A percentile compares a stretch with the other conserved stretches of the same genome.
Conservation (phyloP, 2,888 invertebrate genomes). For the Ectobius pallidus region DNA sequence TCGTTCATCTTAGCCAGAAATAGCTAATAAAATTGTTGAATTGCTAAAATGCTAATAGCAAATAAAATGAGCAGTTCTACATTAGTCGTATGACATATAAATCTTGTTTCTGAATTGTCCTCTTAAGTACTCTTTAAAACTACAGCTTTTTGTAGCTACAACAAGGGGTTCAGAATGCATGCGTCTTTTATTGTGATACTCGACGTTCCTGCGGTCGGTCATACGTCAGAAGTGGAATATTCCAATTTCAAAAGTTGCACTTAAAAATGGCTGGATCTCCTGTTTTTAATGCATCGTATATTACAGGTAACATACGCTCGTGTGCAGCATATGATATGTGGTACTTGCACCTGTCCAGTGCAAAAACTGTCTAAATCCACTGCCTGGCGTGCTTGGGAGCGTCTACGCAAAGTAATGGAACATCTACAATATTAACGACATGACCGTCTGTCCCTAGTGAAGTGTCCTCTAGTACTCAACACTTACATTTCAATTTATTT, state of each 20-base stretch:
- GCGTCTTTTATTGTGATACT: no score
- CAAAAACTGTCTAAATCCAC: not conserved
- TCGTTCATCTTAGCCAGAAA: no score
- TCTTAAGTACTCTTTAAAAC: no score
- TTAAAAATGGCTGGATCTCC: not conserved
- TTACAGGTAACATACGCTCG: not conserved
- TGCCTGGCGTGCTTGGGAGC: not conserved
- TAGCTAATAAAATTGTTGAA: no score
- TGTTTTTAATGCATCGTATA: slow-evolving; percentile 29
- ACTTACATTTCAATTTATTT: not conserved
- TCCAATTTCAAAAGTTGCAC: slow-evolving; percentile 27
- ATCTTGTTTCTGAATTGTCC: no score
- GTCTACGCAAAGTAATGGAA: not conserved
- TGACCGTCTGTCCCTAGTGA: not conserved
- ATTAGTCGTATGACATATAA: no score
- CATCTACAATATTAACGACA: not conserved
- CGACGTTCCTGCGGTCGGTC: no score
- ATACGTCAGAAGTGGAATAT: slow-evolving; percentile 1
- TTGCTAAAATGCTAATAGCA: no score
- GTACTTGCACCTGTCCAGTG: not conserved
- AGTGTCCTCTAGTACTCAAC: not conserved
- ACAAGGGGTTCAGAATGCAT: no score
- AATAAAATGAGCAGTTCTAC: no score
- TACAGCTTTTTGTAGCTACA: no score
- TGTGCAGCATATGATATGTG: not conserved